phyloP scores from a whole-genome alignment of 2,797 vertebrate genomes.

The Enteromius viviparus region DNA sequence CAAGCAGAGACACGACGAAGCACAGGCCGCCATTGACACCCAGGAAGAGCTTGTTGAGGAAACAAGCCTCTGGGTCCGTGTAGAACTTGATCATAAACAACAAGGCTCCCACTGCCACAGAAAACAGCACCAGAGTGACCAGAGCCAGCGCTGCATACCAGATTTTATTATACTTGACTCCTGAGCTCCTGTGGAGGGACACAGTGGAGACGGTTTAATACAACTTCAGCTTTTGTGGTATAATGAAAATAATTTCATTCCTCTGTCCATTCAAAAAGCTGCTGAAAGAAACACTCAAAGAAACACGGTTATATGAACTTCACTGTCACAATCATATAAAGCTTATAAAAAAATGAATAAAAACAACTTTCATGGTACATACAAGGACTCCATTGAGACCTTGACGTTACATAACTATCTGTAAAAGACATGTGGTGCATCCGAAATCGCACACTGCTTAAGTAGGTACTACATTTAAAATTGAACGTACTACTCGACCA shows the following conservation, averaged over 20 bases:
- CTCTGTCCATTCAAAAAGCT: not conserved
- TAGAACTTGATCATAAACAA: constrained; percentile 88
- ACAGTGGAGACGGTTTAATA: not conserved
- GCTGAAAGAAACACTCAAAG: not conserved
- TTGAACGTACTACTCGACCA: too few species aligned
- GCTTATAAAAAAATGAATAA: not conserved
- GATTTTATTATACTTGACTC: constrained; percentile 84
- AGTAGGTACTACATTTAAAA: too few species aligned
- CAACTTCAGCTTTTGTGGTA: constrained; percentile 1
- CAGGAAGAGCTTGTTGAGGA: constrained; percentile 90
- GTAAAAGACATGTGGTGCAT: not conserved
- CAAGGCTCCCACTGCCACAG: constrained; percentile 84
- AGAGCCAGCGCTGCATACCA: constrained; percentile 92
- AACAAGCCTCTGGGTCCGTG: constrained; percentile 85
- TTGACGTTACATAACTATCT: not conserved
- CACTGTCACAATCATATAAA: not conserved
- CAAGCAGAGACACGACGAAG: constrained; percentile 86
- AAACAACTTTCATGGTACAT: not conserved
- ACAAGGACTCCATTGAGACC: not conserved
- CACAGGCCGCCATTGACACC: constrained; percentile 91
- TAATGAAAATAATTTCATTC: not conserved
- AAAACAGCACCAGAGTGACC: constrained; percentile 88
- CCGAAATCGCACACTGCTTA: too few species aligned
- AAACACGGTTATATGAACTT: too few species aligned
- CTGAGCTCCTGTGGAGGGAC: constrained; percentile 83